Conservation (phyloP, 1,140 invertebrate species). For the Metopolophium dirhodum region DNA sequence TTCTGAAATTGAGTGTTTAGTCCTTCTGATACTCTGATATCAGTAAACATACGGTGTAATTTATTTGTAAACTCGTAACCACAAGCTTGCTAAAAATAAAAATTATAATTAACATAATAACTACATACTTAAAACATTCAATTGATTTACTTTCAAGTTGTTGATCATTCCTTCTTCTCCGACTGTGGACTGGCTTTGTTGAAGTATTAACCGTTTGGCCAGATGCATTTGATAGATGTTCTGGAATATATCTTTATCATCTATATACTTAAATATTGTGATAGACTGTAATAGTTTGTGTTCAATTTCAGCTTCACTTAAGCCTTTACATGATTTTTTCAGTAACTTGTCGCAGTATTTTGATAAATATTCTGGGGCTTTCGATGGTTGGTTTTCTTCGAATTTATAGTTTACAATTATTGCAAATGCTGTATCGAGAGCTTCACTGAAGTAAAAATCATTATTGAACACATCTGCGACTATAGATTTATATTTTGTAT, state of each 20-base stretch:
- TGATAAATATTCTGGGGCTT: slow-evolving; percentile 85
- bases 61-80: slow-evolving; percentile 99
- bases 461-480: slow-evolving; percentile 85
- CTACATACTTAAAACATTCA: background rate
- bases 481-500: slow-evolving; percentile 87
- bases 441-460: slow-evolving; percentile 92
- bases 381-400: slow-evolving; percentile 74
- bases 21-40: slow-evolving; percentile 92
- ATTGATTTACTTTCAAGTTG: slow-evolving; percentile 74
- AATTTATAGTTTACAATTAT: slow-evolving; percentile 85
- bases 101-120: background rate
- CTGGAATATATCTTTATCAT: slow-evolving; percentile 98
- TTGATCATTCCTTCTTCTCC: slow-evolving; percentile 98
- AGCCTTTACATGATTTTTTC: slow-evolving; percentile 88
- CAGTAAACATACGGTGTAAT: slow-evolving; percentile 97
- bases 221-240: slow-evolving; percentile 92
- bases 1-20: slow-evolving; percentile 88
- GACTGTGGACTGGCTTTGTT: slow-evolving; percentile 95
- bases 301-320: slow-evolving; percentile 86
- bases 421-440: slow-evolving; percentile 91
- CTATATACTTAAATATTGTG: slow-evolving; percentile 98
- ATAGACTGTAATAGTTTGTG: slow-evolving; percentile 86
- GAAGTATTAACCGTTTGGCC: slow-evolving; percentile 89
- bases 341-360: slow-evolving; percentile 95
- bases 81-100: slow-evolving; percentile 81